phyloP scores from a whole-genome alignment of 2,797 vertebrate species.

The Myotis vivesi region DNA sequence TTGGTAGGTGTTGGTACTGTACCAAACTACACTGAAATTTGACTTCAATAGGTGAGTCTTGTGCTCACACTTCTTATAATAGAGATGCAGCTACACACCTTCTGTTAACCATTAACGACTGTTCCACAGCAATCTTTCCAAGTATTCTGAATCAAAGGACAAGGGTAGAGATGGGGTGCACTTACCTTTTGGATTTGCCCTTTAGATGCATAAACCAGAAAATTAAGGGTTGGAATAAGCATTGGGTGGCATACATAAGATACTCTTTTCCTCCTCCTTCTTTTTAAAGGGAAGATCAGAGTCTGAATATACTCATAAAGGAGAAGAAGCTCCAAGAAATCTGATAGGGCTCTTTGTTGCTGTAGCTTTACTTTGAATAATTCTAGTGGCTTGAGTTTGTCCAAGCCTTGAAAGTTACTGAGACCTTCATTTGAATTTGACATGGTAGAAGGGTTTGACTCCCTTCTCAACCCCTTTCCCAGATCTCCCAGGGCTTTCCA shows the following conservation, averaged over 20 bases:
- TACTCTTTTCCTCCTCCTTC: not conserved
- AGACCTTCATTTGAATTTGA: not conserved
- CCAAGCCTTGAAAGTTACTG: not conserved
- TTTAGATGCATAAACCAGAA: not conserved
- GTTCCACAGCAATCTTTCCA: conserved; percentile 4
- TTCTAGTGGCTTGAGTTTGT: not conserved
- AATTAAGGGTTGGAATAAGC: not conserved
- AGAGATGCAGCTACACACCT: conserved; percentile 70
- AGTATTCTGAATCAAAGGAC: conserved; percentile 26
- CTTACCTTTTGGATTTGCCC: not conserved
- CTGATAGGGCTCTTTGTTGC: not conserved
- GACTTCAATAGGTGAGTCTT: conserved; percentile 19
- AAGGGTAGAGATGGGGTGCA: not conserved
- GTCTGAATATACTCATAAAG: not conserved
- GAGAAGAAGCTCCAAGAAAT: not conserved
- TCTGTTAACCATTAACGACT: conserved; percentile 67
- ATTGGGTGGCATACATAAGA: not conserved
- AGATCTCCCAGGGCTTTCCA: not conserved
- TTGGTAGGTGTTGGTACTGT: conserved; percentile 41
- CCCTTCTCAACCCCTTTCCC: not conserved
- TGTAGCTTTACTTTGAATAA: not conserved
- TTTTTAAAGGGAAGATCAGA: not conserved
- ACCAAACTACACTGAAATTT: conserved; percentile 24
- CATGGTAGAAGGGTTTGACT: not conserved
- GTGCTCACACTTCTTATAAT: conserved; percentile 34